A percentile compares a stretch with the other conserved stretches of the same genome.
These are phyloP conservation scores for Margarornis squamiger DNA, from an alignment of 2,797 vertebrate species.

Conservation along the genomic window DNA sequence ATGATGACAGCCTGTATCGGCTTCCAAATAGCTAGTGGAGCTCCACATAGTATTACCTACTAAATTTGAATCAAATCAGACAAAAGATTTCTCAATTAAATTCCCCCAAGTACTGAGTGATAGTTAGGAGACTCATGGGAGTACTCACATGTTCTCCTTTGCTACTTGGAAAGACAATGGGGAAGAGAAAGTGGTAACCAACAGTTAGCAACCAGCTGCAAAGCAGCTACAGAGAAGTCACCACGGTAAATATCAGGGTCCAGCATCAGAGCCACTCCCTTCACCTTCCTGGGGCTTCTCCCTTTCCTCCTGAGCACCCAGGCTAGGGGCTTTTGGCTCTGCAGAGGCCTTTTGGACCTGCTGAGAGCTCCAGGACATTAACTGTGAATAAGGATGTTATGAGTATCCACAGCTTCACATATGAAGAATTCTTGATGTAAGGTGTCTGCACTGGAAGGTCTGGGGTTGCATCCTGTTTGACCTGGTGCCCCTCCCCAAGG, in stretches of 20 bases:
- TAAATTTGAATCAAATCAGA: background rate
- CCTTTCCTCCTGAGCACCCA: background rate
- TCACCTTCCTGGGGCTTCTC: background rate
- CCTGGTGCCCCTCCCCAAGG: rapidly evolving
- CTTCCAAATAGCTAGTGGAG: background rate
- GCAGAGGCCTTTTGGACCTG: background rate
- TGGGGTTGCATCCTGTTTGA: background rate
- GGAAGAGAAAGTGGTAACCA: background rate
- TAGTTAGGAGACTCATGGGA: background rate
- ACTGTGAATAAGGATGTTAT: background rate
- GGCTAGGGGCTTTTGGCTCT: background rate
- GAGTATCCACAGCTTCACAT: background rate
- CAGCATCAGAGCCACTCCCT: rapidly evolving
- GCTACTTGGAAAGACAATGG: background rate
- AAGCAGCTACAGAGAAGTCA: background rate
- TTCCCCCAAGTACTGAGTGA: background rate
- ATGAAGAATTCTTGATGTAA: background rate
- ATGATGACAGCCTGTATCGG: background rate
- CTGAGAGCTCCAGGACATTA: background rate
- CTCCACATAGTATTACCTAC: background rate
- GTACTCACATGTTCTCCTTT: background rate
- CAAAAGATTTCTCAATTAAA: background rate
- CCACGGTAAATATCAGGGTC: rapidly evolving
- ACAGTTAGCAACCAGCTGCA: background rate
- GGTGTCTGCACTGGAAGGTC: background rate